Conservation (phyloP, 2,113 vertebrate species). For the Peromyscus leucopus region DNA sequence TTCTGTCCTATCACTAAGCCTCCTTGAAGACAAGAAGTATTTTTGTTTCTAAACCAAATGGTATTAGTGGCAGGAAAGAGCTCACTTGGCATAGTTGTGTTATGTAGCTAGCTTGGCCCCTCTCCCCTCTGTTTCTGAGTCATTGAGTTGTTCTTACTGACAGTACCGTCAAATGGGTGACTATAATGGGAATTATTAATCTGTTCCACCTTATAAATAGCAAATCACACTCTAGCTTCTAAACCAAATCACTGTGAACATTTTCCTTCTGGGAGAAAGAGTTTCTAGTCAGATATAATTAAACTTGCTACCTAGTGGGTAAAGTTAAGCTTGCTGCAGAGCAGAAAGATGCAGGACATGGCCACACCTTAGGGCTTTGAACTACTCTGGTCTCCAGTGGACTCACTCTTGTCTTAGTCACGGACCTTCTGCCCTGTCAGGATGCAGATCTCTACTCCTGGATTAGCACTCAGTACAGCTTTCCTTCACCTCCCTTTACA, state of each 20-base stretch:
- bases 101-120: rapidly evolving
- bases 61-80: too few relatives aligned
- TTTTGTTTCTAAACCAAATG: background rate
- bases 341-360: background rate
- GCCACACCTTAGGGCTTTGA: background rate
- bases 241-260: constrained; percentile 24
- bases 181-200: background rate
- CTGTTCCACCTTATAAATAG: background rate
- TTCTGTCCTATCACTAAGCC: background rate
- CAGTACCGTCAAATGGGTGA: background rate
- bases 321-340: background rate
- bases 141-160: rapidly evolving
- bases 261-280: constrained; percentile 27
- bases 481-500: background rate
- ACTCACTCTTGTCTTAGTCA: background rate
- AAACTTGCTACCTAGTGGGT: background rate
- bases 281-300: constrained; percentile 35
- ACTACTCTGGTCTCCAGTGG: background rate
- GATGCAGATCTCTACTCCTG: background rate
- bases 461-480: rapidly evolving
- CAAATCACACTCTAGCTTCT: background rate
- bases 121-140: rapidly evolving
- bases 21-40: background rate
- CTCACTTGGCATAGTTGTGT: rapidly evolving
- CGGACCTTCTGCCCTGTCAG: rapidly evolving